Percentiles rank a stretch among this genome's conserved stretches.
phyloP scores from a whole-genome alignment of 2,797 vertebrate genomes.

The Pampus argenteus region DNA sequence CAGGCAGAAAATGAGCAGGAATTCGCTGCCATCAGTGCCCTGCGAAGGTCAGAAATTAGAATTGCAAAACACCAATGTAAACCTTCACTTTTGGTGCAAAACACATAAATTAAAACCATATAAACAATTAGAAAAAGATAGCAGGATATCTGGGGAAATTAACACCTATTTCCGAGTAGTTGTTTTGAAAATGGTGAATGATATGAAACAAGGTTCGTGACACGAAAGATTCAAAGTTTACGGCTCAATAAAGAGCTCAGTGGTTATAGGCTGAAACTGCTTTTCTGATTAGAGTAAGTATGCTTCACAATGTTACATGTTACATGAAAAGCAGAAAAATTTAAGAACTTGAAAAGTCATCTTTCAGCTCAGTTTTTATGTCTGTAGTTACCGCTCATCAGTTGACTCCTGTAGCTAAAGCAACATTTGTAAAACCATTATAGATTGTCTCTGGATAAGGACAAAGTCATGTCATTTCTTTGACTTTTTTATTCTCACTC shows the following conservation, averaged over 20 bases:
- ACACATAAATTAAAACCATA: not conserved
- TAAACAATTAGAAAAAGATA: not conserved
- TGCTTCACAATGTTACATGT: no score
- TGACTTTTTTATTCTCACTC: not conserved
- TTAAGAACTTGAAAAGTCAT: no score
- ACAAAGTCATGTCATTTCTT: not conserved
- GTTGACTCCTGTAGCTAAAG: not conserved
- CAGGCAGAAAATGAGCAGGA: constrained; percentile 99
- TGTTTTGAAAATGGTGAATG: not conserved
- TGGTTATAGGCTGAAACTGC: not conserved
- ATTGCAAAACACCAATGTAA: constrained; percentile 10
- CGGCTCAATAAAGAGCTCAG: not conserved
- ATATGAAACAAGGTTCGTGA: not conserved
- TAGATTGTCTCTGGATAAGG: not conserved
- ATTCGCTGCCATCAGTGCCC: constrained; percentile 96
- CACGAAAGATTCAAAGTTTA: not conserved
- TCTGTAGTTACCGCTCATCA: not conserved
- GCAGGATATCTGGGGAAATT: not conserved
- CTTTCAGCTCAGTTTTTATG: not conserved
- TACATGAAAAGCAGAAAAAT: not conserved
- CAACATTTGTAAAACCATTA: not conserved
- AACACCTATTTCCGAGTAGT: not conserved
- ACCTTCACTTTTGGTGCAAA: not conserved
- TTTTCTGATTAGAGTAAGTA: not conserved
- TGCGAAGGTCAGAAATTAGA: constrained; percentile 89